Conservation (phyloP, 2,113 vertebrate genomes). For the Poicephalus meyeri region DNA sequence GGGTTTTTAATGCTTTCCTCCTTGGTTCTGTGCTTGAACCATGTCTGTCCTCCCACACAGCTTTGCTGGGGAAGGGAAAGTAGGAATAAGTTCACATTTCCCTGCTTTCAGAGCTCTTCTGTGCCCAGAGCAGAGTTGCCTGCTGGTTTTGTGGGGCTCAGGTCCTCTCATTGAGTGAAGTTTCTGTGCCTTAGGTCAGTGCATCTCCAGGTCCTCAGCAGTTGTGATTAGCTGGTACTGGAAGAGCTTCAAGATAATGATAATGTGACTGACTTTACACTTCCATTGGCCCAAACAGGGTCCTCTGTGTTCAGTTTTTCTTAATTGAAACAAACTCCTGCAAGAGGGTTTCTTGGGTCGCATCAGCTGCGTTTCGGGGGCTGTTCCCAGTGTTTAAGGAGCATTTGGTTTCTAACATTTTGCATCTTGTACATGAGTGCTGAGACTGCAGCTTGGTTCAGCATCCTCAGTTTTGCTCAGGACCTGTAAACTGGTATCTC, state of each 20-base stretch:
- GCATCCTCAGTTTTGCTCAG: not conserved
- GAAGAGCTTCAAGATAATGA: fast-evolving
- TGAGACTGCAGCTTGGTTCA: not conserved
- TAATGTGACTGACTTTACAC: fast-evolving
- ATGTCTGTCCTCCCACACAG: not conserved
- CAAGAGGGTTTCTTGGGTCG: not conserved
- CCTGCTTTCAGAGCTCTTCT: not conserved
- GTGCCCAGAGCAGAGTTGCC: not conserved
- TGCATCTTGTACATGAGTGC: not conserved
- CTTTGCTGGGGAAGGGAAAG: not conserved
- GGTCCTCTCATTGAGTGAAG: not conserved
- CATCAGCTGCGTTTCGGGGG: not conserved
- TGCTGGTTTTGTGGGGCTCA: not conserved
- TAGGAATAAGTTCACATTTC: not conserved
- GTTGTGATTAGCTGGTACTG: not conserved
- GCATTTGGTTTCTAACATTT: not conserved
- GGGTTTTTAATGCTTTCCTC: not conserved
- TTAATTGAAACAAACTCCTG: not conserved
- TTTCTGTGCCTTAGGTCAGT: not conserved
- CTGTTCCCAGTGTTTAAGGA: not conserved
- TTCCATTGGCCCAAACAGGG: not conserved
- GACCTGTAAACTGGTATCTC: not conserved
- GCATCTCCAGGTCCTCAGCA: not conserved
- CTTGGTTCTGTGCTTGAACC: not conserved
- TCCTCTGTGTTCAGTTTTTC: not conserved